These are phyloP conservation scores for Brassicogethes aeneus DNA, from an alignment of 2,888 invertebrate species.

Conservation along the genomic window DNA sequence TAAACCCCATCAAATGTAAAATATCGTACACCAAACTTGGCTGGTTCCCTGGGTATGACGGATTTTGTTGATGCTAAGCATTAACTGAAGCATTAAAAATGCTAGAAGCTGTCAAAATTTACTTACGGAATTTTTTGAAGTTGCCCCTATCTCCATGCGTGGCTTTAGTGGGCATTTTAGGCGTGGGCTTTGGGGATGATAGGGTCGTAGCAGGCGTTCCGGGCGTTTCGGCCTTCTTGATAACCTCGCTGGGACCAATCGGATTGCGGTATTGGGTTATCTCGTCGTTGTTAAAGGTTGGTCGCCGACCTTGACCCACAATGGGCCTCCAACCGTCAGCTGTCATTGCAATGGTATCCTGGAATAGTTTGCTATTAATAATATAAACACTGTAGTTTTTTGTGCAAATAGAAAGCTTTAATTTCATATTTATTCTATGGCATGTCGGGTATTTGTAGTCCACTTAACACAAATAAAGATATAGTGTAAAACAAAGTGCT, in stretches of 20 bases:
- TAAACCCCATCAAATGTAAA: too few species aligned
- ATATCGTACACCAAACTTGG: too few species aligned
- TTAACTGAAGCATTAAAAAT: too few species aligned
- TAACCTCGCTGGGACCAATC: constrained; percentile 1
- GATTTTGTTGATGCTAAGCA: too few species aligned
- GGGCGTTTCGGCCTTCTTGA: constrained; percentile 22
- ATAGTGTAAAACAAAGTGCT: too few species aligned
- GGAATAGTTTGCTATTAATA: background rate
- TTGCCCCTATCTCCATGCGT: background rate
- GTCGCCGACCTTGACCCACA: constrained; percentile 34
- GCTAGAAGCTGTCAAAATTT: too few species aligned
- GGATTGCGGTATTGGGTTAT: constrained; percentile 29
- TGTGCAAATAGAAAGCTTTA: too few species aligned
- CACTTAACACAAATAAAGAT: too few species aligned
- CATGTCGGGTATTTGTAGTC: too few species aligned
- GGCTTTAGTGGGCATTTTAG: background rate
- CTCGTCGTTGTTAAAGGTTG: constrained; percentile 12
- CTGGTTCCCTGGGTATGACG: too few species aligned
- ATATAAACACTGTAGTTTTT: constrained; percentile 1
- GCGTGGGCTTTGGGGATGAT: constrained; percentile 13
- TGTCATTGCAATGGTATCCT: constrained; percentile 41
- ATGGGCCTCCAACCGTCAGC: constrained; percentile 57
- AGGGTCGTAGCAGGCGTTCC: constrained; percentile 8
- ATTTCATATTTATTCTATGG: too few species aligned
- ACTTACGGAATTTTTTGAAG: background rate